These are phyloP conservation scores for Patella pellucida DNA, from an alignment of 2,888 invertebrate genomes.

Conservation along the genomic window DNA sequence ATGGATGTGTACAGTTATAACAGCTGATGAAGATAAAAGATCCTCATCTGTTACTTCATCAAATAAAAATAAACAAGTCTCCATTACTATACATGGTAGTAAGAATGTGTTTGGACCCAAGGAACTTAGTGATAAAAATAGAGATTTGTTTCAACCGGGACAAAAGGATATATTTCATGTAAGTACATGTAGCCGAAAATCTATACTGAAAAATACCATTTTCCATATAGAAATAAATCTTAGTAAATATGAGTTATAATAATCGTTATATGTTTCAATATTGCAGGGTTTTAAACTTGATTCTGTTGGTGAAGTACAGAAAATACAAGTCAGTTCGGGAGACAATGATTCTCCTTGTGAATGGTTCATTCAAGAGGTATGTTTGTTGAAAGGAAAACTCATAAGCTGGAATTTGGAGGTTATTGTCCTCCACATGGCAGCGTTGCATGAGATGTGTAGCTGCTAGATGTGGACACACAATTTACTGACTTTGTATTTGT, in stretches of 20 bases:
- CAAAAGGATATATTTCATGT: conserved; percentile 53
- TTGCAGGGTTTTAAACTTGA: conserved; percentile 50
- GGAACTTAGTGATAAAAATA: conserved; percentile 43
- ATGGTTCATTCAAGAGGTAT: conserved; percentile 60
- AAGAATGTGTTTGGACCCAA: conserved; percentile 51
- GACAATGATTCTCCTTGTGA: conserved; percentile 49
- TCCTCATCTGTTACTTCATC: conserved; percentile 36
- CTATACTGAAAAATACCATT: not conserved
- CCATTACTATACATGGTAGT: conserved; percentile 54
- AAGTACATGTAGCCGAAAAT: conserved; percentile 17
- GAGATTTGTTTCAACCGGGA: conserved; percentile 45
- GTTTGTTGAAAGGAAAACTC: not conserved
- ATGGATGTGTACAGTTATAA: conserved; percentile 51
- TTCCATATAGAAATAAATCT: not conserved
- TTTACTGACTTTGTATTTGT: too few relatives aligned
- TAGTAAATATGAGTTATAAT: not conserved
- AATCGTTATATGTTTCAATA: not conserved
- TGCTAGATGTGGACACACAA: too few relatives aligned
- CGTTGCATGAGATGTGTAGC: too few relatives aligned
- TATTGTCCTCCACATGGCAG: too few relatives aligned
- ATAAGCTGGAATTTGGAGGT: too few relatives aligned
- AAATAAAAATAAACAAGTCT: conserved; percentile 44
- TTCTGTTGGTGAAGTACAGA: conserved; percentile 57
- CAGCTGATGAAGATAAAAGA: conserved; percentile 49
- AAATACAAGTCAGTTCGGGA: conserved; percentile 58